Base-by-base conservation (phyloP, 2,797 vertebrate genomes). In the Phrynocephalus vlangalii region DNA sequence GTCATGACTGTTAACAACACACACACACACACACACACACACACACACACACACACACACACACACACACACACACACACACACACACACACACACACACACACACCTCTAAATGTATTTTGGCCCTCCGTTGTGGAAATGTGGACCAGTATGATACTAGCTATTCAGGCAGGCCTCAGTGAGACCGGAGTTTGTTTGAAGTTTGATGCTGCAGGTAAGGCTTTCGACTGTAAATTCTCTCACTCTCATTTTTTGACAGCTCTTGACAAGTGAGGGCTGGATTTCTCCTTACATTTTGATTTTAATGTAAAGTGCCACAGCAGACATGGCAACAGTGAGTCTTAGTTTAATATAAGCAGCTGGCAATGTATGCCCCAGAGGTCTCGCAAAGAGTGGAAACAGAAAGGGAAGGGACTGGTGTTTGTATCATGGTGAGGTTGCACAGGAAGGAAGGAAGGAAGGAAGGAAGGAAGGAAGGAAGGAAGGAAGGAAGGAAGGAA, bases 261-360 rank as follows among this genome's bases (percentile, higher is more conserved):
- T 91, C 50, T 91, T 84, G 63, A 82, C 72, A 89, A 63, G 50
- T 60, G 82, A 38, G 83, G n/a, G 73, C 85, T 91, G 88, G 82
- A 85, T 91, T 89, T 88, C 73, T 90, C 92, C 91, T 91, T 79
- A 78, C 87, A 52, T 90, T 89, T 89, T 90, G 89, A 87, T 71
- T 92, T 3, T 80, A 77, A 89, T 60, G 56, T 79, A 52, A 67
- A 86, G 73, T 68, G 81, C 81, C 84, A 90, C 52, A 71, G 73
- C 68, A 92, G 63, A 22, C 89, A 30, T 38, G n/a, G 68, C 84
- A n/a, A 75, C 63, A 9, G 26, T 70, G 72, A 9, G 22, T 28
- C 63, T 85, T 63, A 80, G 77, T 72, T 87, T 81, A 85, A 26
- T 91, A 60, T 88, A 90, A 86, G 80, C 1, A 91, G n/a, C 50